Percentiles rank a stretch among this genome's conserved stretches.
phyloP scores from a whole-genome alignment of 2,113 vertebrate genomes.

The Otus sunia region DNA sequence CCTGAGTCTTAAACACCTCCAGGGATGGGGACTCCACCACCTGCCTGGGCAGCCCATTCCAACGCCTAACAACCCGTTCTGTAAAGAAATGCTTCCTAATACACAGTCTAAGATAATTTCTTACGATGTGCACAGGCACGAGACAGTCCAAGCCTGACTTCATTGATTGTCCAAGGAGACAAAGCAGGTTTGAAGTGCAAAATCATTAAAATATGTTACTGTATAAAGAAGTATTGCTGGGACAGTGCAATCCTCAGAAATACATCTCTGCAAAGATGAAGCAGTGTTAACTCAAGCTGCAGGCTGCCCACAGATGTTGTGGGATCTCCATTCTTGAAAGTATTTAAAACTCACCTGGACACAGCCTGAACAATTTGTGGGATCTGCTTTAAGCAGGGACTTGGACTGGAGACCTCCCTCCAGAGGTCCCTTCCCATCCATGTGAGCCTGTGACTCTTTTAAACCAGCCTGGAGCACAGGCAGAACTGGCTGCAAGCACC shows the following conservation, averaged over 20 bases:
- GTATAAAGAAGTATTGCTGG: not conserved
- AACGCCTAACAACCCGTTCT: no score
- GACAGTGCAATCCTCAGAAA: not conserved
- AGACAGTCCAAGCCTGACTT: not conserved
- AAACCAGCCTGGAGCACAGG: not conserved
- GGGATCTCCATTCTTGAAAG: not conserved
- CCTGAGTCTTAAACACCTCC: no score
- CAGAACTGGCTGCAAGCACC: not conserved
- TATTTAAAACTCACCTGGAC: not conserved
- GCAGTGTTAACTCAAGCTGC: not conserved
- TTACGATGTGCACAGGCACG: not conserved
- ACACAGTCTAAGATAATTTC: not conserved
- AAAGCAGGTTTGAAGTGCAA: not conserved
- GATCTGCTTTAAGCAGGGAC: not conserved
- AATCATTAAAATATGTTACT: not conserved
- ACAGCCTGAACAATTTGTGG: not conserved
- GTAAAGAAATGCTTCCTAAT: no score
- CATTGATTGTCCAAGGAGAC: not conserved
- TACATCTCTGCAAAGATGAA: not conserved
- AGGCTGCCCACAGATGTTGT: not conserved
- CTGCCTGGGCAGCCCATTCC: no score
- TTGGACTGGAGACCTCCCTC: not conserved
- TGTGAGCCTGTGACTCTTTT: not conserved
- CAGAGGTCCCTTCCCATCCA: not conserved
- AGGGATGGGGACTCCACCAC: no score